Base-by-base conservation (phyloP, 2,888 invertebrate genomes). In the Mythimna loreyi region DNA sequence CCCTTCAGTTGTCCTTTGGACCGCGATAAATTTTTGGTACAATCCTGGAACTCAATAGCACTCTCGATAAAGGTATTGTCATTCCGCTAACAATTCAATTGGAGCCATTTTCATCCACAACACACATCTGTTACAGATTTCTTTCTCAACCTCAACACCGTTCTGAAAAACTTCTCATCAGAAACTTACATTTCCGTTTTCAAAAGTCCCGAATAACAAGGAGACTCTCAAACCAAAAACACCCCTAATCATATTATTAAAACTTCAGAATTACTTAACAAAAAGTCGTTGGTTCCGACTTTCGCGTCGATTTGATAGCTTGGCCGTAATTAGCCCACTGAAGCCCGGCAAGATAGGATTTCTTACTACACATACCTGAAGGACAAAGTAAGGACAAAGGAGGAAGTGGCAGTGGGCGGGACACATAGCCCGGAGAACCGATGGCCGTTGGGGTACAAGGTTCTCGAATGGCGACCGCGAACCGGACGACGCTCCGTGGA, bases 171-270 rank as follows among this genome's bases (percentile, higher is more conserved):
- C 53, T 53, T 57, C n/a, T 55, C 19, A 36, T 50, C 9, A 6
- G 3, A 45, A 25, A 16, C 19, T 23, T 28, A 25, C 19, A 43
- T 52, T 55, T 72, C 59, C 43, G 21, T 75, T 56, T 61, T 67
- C 25, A 28, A 50, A 79, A 68, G 57, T 67, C n/a, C 9, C 43
- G 16, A 67, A 58, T 50, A 75, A 50, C 57, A 58, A 71, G 80
- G 25, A 36, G 19, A 47, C 55, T 61, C n/a, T 49, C 58, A 64
- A 67, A 52, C 45, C 19, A 52, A 67, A 40, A 69, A 64, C 65
- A 64, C 28, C 36, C 9, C 8, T 64, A 67, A 69, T 72, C 50
- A 67, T 59, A 50, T 75, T 81, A 72, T 75, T 69, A 67, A 71
- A 83, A 83, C 55, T 82, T 78, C 7, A 40, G 40, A 50, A 52